A percentile compares a stretch with the other conserved stretches of the same genome.
Evolutionary conservation across 2,888 invertebrate genomes (phyloP).

Genomic region (Neocrepidodera transversa): DNA sequence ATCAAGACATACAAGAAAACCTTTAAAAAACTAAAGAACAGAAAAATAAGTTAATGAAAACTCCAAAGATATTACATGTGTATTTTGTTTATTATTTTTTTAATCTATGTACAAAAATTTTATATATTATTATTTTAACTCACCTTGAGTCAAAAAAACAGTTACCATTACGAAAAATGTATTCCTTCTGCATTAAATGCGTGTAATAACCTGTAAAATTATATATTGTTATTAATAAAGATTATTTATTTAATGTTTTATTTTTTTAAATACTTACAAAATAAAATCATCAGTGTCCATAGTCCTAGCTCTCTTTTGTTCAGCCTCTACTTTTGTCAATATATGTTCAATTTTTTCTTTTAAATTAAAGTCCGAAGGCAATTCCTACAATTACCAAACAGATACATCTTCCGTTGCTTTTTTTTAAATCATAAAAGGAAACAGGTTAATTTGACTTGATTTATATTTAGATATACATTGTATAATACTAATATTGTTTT

Average conservation of each 20-base stretch:
- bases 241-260: slow-evolving; percentile 24
- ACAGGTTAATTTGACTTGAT: too few relatives aligned
- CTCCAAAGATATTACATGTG: slow-evolving; percentile 38
- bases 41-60: slow-evolving; percentile 12
- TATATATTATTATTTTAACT: slow-evolving; percentile 23
- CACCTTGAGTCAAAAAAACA: background rate
- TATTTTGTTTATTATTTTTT: slow-evolving; percentile 21
- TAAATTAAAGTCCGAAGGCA: slow-evolving; percentile 81
- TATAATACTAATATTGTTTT: too few relatives aligned
- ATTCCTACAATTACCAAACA: slow-evolving; percentile 72
- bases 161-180: slow-evolving; percentile 77
- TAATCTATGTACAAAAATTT: slow-evolving; percentile 22
- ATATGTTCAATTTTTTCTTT: slow-evolving; percentile 81
- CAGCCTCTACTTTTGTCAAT: slow-evolving; percentile 71
- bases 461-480: too few relatives aligned
- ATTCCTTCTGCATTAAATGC: slow-evolving; percentile 92
- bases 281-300: slow-evolving; percentile 99
- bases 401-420: too few relatives aligned
- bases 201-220: slow-evolving; percentile 51
- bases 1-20: slow-evolving; percentile 76
- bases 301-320: slow-evolving; percentile 82
- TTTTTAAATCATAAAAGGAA: too few relatives aligned
- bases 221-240: slow-evolving; percentile 30
- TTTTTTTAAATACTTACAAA: slow-evolving; percentile 59
- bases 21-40: slow-evolving; percentile 60